Evolutionary conservation across 1,140 invertebrate genomes (phyloP), one percentile per base, ranked within the genome.

Genomic region (Musca domestica): DNA sequence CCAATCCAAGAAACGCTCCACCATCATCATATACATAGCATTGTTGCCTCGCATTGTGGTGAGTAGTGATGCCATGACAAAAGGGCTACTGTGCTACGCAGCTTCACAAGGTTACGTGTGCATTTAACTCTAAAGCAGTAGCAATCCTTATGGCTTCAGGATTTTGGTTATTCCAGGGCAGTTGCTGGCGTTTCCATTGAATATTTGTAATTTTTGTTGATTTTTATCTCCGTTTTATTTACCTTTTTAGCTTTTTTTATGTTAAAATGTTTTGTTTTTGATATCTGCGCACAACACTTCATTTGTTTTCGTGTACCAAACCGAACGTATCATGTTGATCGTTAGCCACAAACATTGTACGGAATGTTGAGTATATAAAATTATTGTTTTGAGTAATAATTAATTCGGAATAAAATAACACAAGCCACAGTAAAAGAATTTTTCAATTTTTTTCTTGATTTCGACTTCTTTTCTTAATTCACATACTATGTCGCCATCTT

Each of bases 21-120:
- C 5, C n/a, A 51, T 7, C n/a, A n/a, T n/a, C 17, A 51, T 51
- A 51, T 51, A 51, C 48, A 51, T 10, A 7, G 27, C 56, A 2
- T 41, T 15, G 27, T 30, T 10, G 27, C 25, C 34, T 61, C 27
- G n/a, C 6, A 14, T 61, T 25, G 23, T 56, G 17, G 20, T 5
- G 6, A 20, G 52, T 25, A 56, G 54, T 61, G 56, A 30, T 65
- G 49, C 69, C 68, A 73, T 67, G 48, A 56, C 58, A 64, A 64
- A 64, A 58, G 66, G 67, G 75, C 76, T 77, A 77, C 77, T 74
- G 77, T 77, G 76, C 72, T 79, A 79, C 77, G 77, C 77, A 74
- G 27, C 27, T 71, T 73, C 70, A 78, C 77, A 79, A 78, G 77
- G 77, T 79, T 79, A 79, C 77, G 77, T 79, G 73, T 79, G 75